These are phyloP conservation scores for Hydrophis major DNA, from an alignment of 2,797 vertebrate species.

Conservation along the genomic window DNA sequence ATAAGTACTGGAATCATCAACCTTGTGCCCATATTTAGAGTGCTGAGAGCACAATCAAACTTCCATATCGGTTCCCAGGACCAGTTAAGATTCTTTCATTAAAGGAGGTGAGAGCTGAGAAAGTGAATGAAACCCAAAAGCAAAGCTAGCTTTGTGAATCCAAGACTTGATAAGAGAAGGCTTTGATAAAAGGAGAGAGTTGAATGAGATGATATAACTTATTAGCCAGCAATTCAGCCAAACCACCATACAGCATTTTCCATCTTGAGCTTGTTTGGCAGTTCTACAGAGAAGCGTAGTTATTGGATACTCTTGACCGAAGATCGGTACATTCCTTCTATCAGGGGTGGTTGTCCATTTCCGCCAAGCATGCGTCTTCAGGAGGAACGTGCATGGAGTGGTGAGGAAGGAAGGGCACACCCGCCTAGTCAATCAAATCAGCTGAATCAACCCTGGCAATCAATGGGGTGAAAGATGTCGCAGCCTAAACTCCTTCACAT, in stretches of 20 bases:
- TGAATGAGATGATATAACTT: not conserved
- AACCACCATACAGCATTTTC: not conserved
- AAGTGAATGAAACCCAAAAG: not conserved
- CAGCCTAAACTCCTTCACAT: slow-evolving; percentile 99
- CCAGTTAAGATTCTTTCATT: not conserved
- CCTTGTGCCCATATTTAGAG: not conserved
- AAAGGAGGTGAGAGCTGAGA: not conserved
- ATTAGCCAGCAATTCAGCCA: not conserved
- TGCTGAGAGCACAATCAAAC: not conserved
- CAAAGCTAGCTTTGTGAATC: not conserved
- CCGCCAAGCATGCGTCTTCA: slow-evolving; percentile 95
- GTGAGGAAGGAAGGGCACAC: slow-evolving; percentile 99
- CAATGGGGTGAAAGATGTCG: slow-evolving; percentile 99
- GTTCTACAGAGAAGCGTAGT: slow-evolving; percentile 99
- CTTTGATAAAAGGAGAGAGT: not conserved
- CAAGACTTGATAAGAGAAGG: not conserved
- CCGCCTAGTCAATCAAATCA: slow-evolving; percentile 98
- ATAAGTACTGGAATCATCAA: not conserved
- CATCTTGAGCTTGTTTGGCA: slow-evolving; percentile 98
- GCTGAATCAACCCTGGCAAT: slow-evolving; percentile 99
- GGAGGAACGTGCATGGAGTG: slow-evolving; percentile 95
- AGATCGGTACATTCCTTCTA: slow-evolving; percentile 79
- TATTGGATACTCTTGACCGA: slow-evolving; percentile 90
- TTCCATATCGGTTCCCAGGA: not conserved
- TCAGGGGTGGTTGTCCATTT: slow-evolving; percentile 86